phyloP scores from a whole-genome alignment of 1,140 invertebrate species.

The Protaetia brevitarsis region DNA sequence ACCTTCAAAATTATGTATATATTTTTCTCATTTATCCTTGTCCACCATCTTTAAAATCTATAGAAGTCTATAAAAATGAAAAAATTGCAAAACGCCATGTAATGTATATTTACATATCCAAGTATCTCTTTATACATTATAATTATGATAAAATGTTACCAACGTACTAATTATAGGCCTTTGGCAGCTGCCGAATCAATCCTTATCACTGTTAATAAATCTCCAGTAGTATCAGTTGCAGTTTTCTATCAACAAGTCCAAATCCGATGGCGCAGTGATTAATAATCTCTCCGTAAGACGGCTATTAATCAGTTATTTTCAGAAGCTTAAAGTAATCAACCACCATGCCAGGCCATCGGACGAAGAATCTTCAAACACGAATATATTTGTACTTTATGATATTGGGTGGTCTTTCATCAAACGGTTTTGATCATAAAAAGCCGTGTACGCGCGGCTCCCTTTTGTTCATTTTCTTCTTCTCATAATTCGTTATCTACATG shows the following conservation, averaged over 20 bases:
- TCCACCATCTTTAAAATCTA: no score
- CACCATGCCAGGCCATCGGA: not conserved
- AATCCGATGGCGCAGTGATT: not conserved
- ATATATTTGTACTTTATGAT: conserved; percentile 3
- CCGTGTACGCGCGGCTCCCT: not conserved
- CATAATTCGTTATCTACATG: not conserved
- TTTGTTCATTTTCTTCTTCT: no score
- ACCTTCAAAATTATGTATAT: no score
- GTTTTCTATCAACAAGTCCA: conserved; percentile 7
- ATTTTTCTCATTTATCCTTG: no score
- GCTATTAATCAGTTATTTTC: conserved; percentile 17
- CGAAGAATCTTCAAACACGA: not conserved
- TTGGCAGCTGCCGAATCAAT: not conserved
- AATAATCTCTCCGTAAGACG: not conserved
- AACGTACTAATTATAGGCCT: no score
- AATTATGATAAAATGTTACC: no score
- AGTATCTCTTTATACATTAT: no score
- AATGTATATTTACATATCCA: no score
- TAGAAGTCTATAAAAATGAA: no score
- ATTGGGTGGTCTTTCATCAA: not conserved
- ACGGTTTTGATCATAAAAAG: not conserved
- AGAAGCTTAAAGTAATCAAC: conserved; percentile 9
- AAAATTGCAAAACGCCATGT: no score
- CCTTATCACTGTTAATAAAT: not conserved
- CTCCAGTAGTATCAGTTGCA: not conserved